Conservation (phyloP, 2,888 invertebrate species). For the Bombyx huttoni region DNA sequence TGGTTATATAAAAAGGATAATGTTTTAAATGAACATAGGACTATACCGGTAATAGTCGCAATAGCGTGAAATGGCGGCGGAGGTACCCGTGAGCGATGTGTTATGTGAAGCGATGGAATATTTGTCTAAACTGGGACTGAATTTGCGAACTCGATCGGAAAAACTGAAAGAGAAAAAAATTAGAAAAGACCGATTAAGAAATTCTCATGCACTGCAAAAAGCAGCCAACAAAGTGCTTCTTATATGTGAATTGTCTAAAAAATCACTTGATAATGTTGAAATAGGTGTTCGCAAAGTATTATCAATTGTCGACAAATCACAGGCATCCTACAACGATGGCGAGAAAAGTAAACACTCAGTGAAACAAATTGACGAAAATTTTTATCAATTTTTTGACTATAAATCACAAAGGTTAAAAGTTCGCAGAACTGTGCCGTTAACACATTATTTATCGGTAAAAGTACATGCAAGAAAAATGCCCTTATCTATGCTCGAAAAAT, state of each 20-base stretch:
- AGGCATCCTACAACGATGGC: constrained; percentile 22
- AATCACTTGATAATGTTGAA: constrained; percentile 58
- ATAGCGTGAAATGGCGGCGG: constrained; percentile 44
- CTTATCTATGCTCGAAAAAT: constrained; percentile 30
- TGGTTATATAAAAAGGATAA: background rate
- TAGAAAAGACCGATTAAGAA: constrained; percentile 40
- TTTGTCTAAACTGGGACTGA: constrained; percentile 55
- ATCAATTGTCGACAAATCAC: constrained; percentile 26
- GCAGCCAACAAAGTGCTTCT: constrained; percentile 52
- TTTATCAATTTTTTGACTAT: constrained; percentile 32
- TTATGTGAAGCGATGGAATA: constrained; percentile 59
- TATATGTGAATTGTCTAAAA: constrained; percentile 61
- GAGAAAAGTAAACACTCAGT: constrained; percentile 16
- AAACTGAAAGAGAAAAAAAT: constrained; percentile 48
- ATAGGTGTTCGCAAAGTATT: constrained; percentile 41
- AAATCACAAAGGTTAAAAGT: constrained; percentile 37
- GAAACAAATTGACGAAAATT: constrained; percentile 5
- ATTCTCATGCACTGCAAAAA: constrained; percentile 50
- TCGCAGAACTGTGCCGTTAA: constrained; percentile 35
- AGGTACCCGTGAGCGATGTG: constrained; percentile 46
- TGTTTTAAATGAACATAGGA: background rate
- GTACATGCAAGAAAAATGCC: constrained; percentile 36
- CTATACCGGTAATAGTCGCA: background rate
- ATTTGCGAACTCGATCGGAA: constrained; percentile 49
- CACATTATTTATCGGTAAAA: constrained; percentile 46